A percentile compares a stretch with the other conserved stretches of the same genome.
phyloP scores from a whole-genome alignment of 2,888 invertebrate species.

The Tolmerus cingulatus region DNA sequence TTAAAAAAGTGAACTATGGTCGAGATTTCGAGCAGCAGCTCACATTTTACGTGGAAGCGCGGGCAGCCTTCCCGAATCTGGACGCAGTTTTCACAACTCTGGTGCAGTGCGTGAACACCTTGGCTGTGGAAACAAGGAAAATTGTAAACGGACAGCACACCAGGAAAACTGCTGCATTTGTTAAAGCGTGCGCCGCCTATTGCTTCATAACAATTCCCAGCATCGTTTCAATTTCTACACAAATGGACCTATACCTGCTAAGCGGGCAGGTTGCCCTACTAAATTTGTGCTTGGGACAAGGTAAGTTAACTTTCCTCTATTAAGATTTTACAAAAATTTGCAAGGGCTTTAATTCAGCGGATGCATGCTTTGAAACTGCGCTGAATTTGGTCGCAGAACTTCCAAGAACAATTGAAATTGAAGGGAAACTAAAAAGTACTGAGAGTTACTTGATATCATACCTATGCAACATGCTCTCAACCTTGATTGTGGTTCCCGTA shows the following conservation, averaged over 20 bases:
- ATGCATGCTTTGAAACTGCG: slow-evolving; percentile 92
- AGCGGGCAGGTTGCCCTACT: slow-evolving; percentile 89
- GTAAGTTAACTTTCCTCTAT: slow-evolving; percentile 61
- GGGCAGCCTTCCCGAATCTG: slow-evolving; percentile 89
- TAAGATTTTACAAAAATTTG: background rate
- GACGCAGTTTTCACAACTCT: slow-evolving; percentile 86
- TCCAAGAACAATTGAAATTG: slow-evolving; percentile 74
- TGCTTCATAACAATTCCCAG: slow-evolving; percentile 98
- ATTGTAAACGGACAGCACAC: slow-evolving; percentile 79
- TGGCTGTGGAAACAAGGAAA: slow-evolving; percentile 74
- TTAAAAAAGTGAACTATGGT: slow-evolving; percentile 82
- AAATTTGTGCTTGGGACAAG: slow-evolving; percentile 91
- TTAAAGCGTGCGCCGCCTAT: slow-evolving; percentile 94
- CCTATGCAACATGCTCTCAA: slow-evolving; percentile 80
- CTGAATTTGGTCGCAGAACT: slow-evolving; percentile 82
- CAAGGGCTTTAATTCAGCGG: slow-evolving; percentile 69
- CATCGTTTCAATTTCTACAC: slow-evolving; percentile 78
- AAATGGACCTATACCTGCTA: slow-evolving; percentile 84
- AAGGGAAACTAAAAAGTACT: slow-evolving; percentile 76
- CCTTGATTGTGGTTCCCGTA: slow-evolving; percentile 83
- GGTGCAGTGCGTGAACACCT: slow-evolving; percentile 85
- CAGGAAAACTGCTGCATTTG: slow-evolving; percentile 83
- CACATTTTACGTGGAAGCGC: slow-evolving; percentile 91
- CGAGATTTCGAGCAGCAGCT: slow-evolving; percentile 90
- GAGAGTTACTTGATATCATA: slow-evolving; percentile 76